phyloP scores from a whole-genome alignment of 2,888 invertebrate species.

The Cabera pusaria region DNA sequence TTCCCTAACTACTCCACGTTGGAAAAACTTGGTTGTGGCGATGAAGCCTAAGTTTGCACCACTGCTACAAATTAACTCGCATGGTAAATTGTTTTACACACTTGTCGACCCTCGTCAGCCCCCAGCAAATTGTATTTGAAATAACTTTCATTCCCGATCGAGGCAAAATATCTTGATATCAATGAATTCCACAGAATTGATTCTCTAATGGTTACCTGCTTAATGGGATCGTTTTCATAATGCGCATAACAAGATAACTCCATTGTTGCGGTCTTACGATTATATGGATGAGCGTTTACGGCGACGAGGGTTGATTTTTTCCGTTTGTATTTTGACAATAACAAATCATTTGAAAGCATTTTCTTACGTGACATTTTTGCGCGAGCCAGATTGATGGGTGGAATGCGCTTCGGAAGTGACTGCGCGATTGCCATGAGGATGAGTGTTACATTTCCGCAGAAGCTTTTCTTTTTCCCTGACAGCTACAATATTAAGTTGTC shows the following conservation, averaged over 20 bases:
- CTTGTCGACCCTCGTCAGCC: conserved; percentile 61
- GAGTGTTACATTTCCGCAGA: conserved; percentile 5
- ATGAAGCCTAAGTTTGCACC: conserved; percentile 21
- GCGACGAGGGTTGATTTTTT: conserved; percentile 5
- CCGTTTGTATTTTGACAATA: conserved; percentile 25
- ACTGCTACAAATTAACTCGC: conserved; percentile 52
- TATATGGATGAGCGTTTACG: conserved; percentile 18
- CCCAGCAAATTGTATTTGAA: conserved; percentile 47
- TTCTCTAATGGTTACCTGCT: conserved; percentile 40
- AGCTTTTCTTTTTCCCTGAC: conserved; percentile 15
- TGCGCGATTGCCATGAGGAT: conserved; percentile 15
- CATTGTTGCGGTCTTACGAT: conserved; percentile 22
- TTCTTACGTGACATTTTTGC: conserved; percentile 29
- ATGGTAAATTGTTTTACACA: conserved; percentile 68
- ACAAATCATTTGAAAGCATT: conserved; percentile 31
- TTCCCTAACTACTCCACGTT: conserved; percentile 19
- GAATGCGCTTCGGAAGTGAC: conserved; percentile 17
- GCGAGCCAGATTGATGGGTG: conserved; percentile 23
- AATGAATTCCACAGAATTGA: conserved; percentile 38
- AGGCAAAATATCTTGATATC: conserved; percentile 33
- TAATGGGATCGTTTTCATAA: conserved; percentile 40
- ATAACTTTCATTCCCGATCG: conserved; percentile 42
- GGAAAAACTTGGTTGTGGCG: conserved; percentile 28
- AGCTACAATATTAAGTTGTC: conserved; percentile 3
- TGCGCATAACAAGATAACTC: conserved; percentile 32